These are phyloP conservation scores for Rosalia funebris DNA, from an alignment of 2,888 invertebrate species.

Conservation along the genomic window DNA sequence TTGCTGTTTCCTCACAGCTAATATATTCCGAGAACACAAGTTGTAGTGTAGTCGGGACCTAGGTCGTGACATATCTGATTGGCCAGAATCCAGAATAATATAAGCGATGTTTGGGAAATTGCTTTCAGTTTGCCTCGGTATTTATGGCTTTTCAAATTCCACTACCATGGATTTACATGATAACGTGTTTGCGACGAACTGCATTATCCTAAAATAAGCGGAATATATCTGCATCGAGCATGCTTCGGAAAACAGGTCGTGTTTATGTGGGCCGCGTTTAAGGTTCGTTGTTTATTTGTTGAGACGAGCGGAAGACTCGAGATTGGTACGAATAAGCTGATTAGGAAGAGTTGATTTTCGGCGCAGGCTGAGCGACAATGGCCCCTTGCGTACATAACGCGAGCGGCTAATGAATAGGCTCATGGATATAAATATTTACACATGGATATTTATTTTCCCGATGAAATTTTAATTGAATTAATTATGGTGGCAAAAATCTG, in stretches of 20 bases:
- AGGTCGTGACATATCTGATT: conserved; percentile 11
- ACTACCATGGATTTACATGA: conserved; percentile 19
- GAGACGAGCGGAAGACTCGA: background rate
- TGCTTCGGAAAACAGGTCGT: background rate
- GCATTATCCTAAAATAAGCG: conserved; percentile 1
- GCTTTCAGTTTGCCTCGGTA: conserved; percentile 11
- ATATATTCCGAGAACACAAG: conserved; percentile 3
- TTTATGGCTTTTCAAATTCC: conserved; percentile 15
- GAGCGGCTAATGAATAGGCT: no score
- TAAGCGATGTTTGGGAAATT: conserved; percentile 6
- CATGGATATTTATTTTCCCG: no score
- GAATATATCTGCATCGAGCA: background rate
- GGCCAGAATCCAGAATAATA: conserved; percentile 2
- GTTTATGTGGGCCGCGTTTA: background rate
- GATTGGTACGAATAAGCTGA: background rate
- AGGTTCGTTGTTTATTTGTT: background rate
- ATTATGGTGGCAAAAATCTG: no score
- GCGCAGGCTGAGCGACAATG: background rate
- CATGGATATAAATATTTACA: no score
- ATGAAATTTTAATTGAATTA: no score
- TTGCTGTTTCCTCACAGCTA: background rate
- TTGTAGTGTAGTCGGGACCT: conserved; percentile 1
- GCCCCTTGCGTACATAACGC: background rate
- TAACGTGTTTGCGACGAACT: conserved; percentile 5
- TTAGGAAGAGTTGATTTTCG: background rate